A percentile compares a stretch with the other conserved stretches of the same genome.
phyloP scores from a whole-genome alignment of 1,140 invertebrate genomes.

The Scaptomyza montana region DNA sequence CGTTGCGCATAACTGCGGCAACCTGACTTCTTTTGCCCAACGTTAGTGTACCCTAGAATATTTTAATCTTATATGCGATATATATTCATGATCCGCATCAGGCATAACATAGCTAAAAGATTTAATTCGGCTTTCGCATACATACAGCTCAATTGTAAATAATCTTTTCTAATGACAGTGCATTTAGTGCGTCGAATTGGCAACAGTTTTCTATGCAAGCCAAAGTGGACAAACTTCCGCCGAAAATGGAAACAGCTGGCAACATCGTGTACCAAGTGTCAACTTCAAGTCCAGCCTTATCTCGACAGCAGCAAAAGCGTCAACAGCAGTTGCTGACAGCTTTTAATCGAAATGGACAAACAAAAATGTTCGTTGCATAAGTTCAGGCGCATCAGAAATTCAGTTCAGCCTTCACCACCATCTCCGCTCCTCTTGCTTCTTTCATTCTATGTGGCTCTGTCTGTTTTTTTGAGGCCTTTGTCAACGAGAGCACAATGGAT shows the following conservation, averaged over 20 bases:
- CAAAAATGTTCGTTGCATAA: constrained; percentile 66
- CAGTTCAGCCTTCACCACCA: background rate
- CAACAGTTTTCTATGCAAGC: constrained; percentile 25
- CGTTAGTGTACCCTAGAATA: background rate
- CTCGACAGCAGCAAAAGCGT: background rate
- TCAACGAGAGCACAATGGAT: constrained; percentile 52
- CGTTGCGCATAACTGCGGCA: background rate
- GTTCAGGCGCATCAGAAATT: constrained; percentile 26
- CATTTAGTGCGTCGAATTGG: too few relatives aligned
- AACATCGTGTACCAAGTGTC: background rate
- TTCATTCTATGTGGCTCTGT: background rate
- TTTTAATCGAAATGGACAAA: constrained; percentile 39
- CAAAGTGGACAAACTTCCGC: constrained; percentile 68
- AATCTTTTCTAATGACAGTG: too few relatives aligned
- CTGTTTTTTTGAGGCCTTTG: constrained; percentile 35
- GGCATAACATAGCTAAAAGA: too few relatives aligned
- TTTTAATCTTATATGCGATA: background rate
- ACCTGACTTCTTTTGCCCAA: background rate
- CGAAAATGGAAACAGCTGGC: constrained; percentile 32
- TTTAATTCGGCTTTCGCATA: too few relatives aligned
- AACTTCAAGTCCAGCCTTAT: background rate
- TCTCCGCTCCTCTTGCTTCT: background rate
- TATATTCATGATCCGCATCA: too few relatives aligned
- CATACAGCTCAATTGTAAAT: too few relatives aligned
- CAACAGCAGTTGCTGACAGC: constrained; percentile 2